A percentile compares a stretch with the other conserved stretches of the same genome.
phyloP scores from a whole-genome alignment of 2,888 invertebrate species.

The Slavum lentiscoides region DNA sequence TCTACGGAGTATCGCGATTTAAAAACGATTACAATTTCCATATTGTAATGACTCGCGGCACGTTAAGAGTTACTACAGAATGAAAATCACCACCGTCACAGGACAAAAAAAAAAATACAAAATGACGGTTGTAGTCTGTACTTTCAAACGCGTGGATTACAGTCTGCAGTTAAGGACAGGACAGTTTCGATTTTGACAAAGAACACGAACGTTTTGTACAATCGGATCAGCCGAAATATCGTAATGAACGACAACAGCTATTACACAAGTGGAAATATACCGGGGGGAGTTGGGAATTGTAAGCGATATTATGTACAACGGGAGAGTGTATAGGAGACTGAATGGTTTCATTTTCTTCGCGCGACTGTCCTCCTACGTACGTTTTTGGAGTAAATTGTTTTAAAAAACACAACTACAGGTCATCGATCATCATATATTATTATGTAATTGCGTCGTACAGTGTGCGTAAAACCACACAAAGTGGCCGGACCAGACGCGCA shows the following conservation, averaged over 20 bases:
- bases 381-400: conserved; percentile 3
- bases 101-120: too few species aligned
- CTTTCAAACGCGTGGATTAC: too few species aligned
- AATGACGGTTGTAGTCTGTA: too few species aligned
- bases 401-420: background rate
- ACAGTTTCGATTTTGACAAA: background rate
- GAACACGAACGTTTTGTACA: too few species aligned
- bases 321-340: background rate
- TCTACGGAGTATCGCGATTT: too few species aligned
- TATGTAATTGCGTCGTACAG: background rate
- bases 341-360: conserved; percentile 8
- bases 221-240: background rate
- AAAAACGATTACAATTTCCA: too few species aligned
- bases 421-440: too few species aligned
- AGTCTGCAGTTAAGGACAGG: too few species aligned
- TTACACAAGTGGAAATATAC: conserved; percentile 14
- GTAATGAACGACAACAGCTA: background rate
- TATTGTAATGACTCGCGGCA: too few species aligned
- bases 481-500: too few species aligned
- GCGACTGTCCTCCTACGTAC: background rate
- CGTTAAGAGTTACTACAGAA: too few species aligned
- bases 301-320: background rate
- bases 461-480: background rate
- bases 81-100: too few species aligned
- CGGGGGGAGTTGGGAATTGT: background rate